Conservation (phyloP, 1,140 invertebrate genomes). For the Hylaeus anthracinus region DNA sequence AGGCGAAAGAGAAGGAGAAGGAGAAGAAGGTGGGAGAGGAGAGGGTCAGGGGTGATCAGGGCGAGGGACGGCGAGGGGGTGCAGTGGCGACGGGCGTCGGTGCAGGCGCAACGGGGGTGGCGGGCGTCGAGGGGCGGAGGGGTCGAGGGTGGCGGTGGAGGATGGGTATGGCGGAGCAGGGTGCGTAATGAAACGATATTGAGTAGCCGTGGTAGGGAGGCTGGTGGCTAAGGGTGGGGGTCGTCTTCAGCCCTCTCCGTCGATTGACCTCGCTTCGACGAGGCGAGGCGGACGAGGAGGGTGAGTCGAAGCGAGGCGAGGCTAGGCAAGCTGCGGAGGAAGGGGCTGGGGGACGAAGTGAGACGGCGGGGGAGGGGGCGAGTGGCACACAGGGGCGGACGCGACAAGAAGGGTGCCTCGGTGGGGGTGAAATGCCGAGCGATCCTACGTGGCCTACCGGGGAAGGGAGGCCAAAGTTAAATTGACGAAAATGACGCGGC, state of each 20-base stretch:
- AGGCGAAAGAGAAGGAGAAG: conserved; percentile 29
- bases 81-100: conserved; percentile 30
- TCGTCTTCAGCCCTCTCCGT: conserved; percentile 77
- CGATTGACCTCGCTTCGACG: conserved; percentile 78
- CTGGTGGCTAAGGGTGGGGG: conserved; percentile 60
- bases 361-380: conserved; percentile 32
- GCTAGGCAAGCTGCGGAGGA: conserved; percentile 11
- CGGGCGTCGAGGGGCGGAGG: conserved; percentile 23
- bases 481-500: conserved; percentile 79
- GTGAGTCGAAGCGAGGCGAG: conserved; percentile 18
- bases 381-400: conserved; percentile 51
- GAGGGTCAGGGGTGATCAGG: conserved; percentile 40
- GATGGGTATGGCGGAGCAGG: conserved; percentile 58
- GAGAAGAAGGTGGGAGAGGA: conserved; percentile 11
- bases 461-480: conserved; percentile 65
- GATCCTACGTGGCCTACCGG: conserved; percentile 44
- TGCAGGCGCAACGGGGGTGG: conserved; percentile 34
- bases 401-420: conserved; percentile 40
- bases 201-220: conserved; percentile 71
- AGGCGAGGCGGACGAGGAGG: conserved; percentile 25
- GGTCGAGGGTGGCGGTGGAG: conserved; percentile 31
- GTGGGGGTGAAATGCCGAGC: conserved; percentile 48
- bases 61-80: conserved; percentile 28
- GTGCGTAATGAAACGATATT: conserved; percentile 81
- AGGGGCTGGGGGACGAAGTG: neutral